Evolutionary conservation across 2,888 invertebrate species (phyloP).

Genomic region (Patella depressa): DNA sequence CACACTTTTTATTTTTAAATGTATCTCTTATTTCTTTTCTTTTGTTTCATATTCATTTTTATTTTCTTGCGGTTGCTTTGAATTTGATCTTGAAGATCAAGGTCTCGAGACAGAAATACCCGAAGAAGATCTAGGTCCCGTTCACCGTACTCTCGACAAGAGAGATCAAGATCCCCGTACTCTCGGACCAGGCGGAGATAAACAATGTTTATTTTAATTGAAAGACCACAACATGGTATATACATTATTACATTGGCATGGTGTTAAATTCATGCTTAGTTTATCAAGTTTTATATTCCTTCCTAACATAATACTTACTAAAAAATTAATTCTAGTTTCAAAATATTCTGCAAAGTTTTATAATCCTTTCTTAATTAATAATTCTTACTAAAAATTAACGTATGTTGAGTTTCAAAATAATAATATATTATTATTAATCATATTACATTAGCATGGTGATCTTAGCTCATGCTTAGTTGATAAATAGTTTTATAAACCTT

Average conservation of each 20-base stretch:
- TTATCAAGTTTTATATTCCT: no score
- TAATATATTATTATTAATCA: no score
- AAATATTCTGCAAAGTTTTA: no score
- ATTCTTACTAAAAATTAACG: no score
- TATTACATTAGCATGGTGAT: no score
- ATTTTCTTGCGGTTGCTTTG: neutral
- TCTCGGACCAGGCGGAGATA: conserved; percentile 13
- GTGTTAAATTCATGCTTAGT: no score
- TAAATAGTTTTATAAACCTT: no score
- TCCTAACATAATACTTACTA: no score
- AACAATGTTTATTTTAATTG: neutral
- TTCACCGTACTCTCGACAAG: conserved; percentile 10
- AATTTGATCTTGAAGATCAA: conserved; percentile 14
- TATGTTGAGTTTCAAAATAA: no score
- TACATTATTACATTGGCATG: neutral
- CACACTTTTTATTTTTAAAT: conserved; percentile 13
- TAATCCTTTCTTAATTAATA: no score
- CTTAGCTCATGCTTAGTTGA: no score
- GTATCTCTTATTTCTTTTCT: conserved; percentile 1
- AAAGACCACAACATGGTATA: conserved; percentile 24
- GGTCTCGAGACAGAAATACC: conserved; percentile 17
- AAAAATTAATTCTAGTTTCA: no score
- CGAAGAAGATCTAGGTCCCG: conserved; percentile 10
- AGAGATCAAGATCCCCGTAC: conserved; percentile 19
- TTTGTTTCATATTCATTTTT: conserved; percentile 10